phyloP scores from a whole-genome alignment of 2,113 vertebrate species.

The Oryzias woworae region DNA sequence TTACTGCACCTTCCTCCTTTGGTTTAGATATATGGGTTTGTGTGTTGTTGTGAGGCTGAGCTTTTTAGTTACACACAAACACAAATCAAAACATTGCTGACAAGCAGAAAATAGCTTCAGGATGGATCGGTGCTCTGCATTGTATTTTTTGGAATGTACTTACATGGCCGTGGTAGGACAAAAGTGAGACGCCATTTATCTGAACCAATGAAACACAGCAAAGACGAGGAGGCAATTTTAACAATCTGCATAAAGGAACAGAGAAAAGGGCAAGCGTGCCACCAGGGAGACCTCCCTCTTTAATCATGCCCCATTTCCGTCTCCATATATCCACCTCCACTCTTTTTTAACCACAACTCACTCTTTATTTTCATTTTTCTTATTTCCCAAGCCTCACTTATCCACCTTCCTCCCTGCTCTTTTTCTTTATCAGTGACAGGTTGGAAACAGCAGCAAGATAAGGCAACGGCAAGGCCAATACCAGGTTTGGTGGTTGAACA shows the following conservation, averaged over 20 bases:
- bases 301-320: slow-evolving; percentile 46
- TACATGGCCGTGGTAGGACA: slow-evolving; percentile 14
- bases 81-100: slow-evolving; percentile 34
- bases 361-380: slow-evolving; percentile 44
- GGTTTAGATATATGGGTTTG: slow-evolving; percentile 26
- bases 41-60: slow-evolving; percentile 5
- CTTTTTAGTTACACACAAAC: slow-evolving; percentile 14
- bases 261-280: slow-evolving; percentile 20
- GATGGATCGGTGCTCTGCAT: slow-evolving; percentile 11
- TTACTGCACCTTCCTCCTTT: slow-evolving; percentile 28
- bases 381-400: slow-evolving; percentile 34
- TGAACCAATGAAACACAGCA: slow-evolving; percentile 28
- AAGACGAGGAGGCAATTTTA: slow-evolving; percentile 35
- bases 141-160: slow-evolving; percentile 23
- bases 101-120: slow-evolving; percentile 9
- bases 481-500: slow-evolving; percentile 70
- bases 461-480: slow-evolving; percentile 65
- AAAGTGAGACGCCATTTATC: slow-evolving; percentile 38
- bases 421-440: slow-evolving; percentile 70
- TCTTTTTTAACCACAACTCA: slow-evolving; percentile 25
- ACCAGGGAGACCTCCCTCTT: slow-evolving; percentile 37
- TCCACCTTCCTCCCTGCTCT: slow-evolving; percentile 15
- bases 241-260: slow-evolving; percentile 40
- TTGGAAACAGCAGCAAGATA: slow-evolving; percentile 72
- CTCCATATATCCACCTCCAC: slow-evolving; percentile 16